Conservation (phyloP, 2,888 invertebrate genomes). For the Frankliniella intonsa region DNA sequence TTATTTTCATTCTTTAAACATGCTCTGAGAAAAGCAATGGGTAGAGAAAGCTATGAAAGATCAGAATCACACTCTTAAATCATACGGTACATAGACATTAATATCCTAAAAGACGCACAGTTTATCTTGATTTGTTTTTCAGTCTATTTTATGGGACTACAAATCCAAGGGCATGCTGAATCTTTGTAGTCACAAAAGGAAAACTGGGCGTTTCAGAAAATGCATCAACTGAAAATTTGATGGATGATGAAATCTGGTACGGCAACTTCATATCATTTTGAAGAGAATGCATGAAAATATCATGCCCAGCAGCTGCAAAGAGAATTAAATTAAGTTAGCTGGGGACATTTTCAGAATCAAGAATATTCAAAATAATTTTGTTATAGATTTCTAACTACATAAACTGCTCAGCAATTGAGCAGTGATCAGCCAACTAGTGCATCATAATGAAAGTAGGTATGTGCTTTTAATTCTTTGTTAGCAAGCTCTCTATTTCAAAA, state of each 20-base stretch:
- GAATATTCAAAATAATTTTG: background rate
- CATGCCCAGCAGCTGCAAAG: constrained; percentile 74
- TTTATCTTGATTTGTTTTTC: background rate
- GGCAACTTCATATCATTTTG: constrained; percentile 59
- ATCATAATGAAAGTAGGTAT: too few species aligned
- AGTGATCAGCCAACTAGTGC: too few species aligned
- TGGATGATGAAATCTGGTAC: background rate
- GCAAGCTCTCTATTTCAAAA: too few species aligned
- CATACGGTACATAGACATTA: background rate
- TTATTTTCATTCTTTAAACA: too few species aligned
- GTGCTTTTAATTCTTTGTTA: too few species aligned
- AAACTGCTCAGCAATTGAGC: too few species aligned
- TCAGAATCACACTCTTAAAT: background rate
- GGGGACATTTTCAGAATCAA: constrained; percentile 32
- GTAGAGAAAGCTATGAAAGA: too few species aligned
- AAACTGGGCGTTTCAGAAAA: background rate
- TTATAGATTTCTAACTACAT: background rate
- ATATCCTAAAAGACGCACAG: background rate
- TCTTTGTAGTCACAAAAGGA: background rate
- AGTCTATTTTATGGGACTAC: background rate
- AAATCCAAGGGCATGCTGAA: background rate
- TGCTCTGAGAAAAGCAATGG: too few species aligned
- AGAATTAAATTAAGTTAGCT: constrained; percentile 37
- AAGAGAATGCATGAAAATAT: constrained; percentile 79
- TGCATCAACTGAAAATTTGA: background rate